phyloP scores from a whole-genome alignment of 1,140 invertebrate genomes.

The Riptortus pedestris region DNA sequence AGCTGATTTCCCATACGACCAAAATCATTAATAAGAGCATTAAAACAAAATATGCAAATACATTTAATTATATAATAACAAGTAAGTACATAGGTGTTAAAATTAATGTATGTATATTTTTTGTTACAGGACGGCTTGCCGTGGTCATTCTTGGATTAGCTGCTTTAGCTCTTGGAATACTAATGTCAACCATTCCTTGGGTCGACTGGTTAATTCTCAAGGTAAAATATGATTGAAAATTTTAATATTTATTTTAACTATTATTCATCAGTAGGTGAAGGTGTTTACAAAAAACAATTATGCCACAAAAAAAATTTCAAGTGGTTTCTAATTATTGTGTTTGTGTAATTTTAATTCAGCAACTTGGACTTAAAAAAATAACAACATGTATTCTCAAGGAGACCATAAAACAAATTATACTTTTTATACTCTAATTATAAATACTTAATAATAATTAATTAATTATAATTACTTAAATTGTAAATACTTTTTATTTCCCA shows the following conservation, averaged over 20 bases:
- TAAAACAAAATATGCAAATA: not conserved
- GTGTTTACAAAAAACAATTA: not conserved
- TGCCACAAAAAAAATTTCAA: not conserved
- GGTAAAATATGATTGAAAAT: constrained; percentile 44
- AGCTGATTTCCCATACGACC: too few species aligned
- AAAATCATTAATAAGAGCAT: too few species aligned
- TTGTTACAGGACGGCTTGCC: constrained; percentile 61
- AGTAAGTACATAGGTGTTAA: too few species aligned
- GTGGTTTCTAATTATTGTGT: not conserved
- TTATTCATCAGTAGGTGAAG: not conserved
- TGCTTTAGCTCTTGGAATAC: constrained; percentile 64
- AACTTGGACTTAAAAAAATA: not conserved
- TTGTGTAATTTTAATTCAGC: not conserved
- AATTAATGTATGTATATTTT: constrained; percentile 31
- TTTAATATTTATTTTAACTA: not conserved
- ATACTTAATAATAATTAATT: too few species aligned
- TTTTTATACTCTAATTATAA: too few species aligned
- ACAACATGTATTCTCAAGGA: too few species aligned
- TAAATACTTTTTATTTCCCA: too few species aligned
- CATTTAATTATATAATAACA: not conserved
- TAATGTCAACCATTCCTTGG: constrained; percentile 73
- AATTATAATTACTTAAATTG: too few species aligned
- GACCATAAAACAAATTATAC: too few species aligned
- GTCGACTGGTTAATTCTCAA: constrained; percentile 72
- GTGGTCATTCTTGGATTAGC: constrained; percentile 66